Evolutionary conservation across 2,113 vertebrate genomes (phyloP), one percentile per base, ranked within the genome.

Genomic region (Melanostigma gelatinosum): DNA sequence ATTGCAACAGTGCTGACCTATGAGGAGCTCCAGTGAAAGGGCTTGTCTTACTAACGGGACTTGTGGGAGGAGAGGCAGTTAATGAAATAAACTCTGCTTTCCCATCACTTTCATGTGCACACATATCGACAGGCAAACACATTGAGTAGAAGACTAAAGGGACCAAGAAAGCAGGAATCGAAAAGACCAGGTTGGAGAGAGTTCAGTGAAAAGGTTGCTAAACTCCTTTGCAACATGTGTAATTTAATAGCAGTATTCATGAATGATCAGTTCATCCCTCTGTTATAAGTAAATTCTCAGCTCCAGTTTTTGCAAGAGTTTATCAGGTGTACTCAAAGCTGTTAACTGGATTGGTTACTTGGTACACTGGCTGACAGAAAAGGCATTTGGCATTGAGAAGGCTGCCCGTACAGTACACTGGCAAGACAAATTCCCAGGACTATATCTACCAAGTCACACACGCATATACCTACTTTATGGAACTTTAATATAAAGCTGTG

Each of bases 281-380:
- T 5, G 46, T 85, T 67, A 63, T 62, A 16, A 38, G 52, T 71
- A 15, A 63, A 20, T 69, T 0, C 8, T 29, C 27, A 55, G 12
- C 64, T 18, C 34, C 15, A 60, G 57, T 70, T 73, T 71, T 64
- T 76, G 22, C 27, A 55, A 71, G 44, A 42, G 7, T 75, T 75
- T 36, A 42, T 55, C 16, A 6, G n/a, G 66, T 54, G 22, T 27
- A 12, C 67, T 85, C 22, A 61, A 69, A 82, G 61, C 77, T 68
- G 75, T 73, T 84, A 50, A 60, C 36, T 54, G 76, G 72, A 87
- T 70, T 77, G 64, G 79, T 87, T 87, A 78, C 34, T 84, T 85
- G 50, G 57, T 83, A 62, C 18, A 40, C 36, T 84, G 62, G 66
- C 75, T 27, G 12, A 20, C 24, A 77, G 57, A 77, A 73, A 36